Base-by-base conservation (phyloP, 1,140 invertebrate species). In the Drosophila navojoa region DNA sequence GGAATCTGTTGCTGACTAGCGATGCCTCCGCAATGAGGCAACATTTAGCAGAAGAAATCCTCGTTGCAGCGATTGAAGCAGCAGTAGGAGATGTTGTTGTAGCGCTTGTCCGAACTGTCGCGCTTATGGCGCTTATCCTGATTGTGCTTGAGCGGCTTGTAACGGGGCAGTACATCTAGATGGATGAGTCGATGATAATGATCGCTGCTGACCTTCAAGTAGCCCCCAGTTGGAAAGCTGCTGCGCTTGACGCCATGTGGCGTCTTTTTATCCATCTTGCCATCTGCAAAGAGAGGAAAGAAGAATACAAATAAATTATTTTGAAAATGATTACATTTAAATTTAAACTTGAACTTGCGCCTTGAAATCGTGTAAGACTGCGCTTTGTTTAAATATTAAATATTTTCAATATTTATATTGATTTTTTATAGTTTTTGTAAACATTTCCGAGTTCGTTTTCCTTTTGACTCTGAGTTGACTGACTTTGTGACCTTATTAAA, bases 41-140 rank as follows among this genome's bases (percentile, higher is more conserved):
- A 35, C 9, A n/a, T 4, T 76, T 69, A 91, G 44, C 90, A 91
- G 67, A 91, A 91, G 80, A 91, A 91, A 16, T 91, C 86, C 47
- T 90, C 86, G 5, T 91, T 79, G 71, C 90, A 91, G 15, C 62
- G 60, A 63, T 90, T 70, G 25, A 54, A 79, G 50, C 90, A 91
- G 47, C 90, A 91, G 29, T 91, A 91, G n/a, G 90, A 77, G 25
- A 91, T 91, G 47, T 90, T 89, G 47, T 82, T 90, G 49, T 81
- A 79, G 25, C 52, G 61, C n/a, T 59, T 79, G 49, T 38, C 54
- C 27, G 74, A 78, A 32, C 64, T 59, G 29, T 91, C 81, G 7
- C 90, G 82, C 61, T 79, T 89, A 55, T 63, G 78, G 19, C 90
- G 86, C 70, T 77, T 82, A 11, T 79, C 75, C 32, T 84, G 77